Conservation (phyloP, 2,113 vertebrate species). For the Chaetura pelagica region DNA sequence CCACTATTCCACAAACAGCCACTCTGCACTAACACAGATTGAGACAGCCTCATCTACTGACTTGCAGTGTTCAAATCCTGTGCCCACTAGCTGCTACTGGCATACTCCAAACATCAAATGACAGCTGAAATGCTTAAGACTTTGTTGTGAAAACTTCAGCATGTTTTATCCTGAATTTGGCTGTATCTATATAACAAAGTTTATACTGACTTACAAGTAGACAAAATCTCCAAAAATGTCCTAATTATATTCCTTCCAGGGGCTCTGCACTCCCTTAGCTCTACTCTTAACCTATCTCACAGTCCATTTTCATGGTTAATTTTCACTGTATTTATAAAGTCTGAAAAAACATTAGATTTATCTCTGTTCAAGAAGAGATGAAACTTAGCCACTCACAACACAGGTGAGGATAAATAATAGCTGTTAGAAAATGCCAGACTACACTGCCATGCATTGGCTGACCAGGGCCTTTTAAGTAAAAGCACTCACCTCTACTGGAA, state of each 20-base stretch:
- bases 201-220: neutral
- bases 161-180: neutral
- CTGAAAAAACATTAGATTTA: neutral
- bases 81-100: neutral
- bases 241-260: neutral
- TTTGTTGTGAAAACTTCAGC: neutral
- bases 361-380: neutral
- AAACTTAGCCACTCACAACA: neutral
- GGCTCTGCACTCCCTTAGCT: neutral
- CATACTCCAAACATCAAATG: neutral
- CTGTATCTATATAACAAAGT: neutral
- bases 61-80: neutral
- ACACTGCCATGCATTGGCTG: neutral
- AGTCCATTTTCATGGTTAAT: neutral
- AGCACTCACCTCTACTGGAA: neutral
- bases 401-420: neutral
- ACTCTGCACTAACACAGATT: neutral
- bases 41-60: neutral
- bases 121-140: neutral
- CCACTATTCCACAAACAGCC: neutral
- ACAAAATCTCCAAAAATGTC: neutral
- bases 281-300: neutral
- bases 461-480: neutral
- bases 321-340: neutral
- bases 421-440: neutral